Base-by-base conservation (phyloP, 1,140 invertebrate genomes). In the Micrasema longulum region DNA sequence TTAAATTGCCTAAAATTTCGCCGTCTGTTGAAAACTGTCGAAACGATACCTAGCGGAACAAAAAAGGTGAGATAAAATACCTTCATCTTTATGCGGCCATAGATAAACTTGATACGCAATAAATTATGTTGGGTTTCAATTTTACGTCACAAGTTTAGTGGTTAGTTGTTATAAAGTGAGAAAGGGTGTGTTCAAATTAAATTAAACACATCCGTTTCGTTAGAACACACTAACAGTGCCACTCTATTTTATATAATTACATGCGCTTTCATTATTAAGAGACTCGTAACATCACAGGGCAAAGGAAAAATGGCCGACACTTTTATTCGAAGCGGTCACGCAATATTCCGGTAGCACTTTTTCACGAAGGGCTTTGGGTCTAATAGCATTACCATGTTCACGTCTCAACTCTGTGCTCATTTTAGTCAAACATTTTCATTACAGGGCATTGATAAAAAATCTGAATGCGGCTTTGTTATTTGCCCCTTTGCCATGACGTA, bases 191-290 rank as follows among this genome's bases (percentile, higher is more conserved):
- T 41, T 60, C 55, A 60, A 36, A 41, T 60, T 43, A 60, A 60
- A 60, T 22, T 60, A 60, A 60, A 60, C 36, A 60, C 55, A 41
- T 60, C 55, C 55, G 43, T 38, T 48, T 20, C 16, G 16, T 60
- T 11, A 14, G 36, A 60, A 60, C 11, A 60, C 55, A 41, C 26
- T 35, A 53, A 10, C 14, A 26, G 31, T 14, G 22, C 20, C 26
- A 36, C 22, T 64, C 38, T 62, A 14, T 38, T 62, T 47, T 23
- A 35, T 69, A 50, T 72, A 66, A 72, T 72, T 66, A 72, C 70
- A 72, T 72, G 70, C 63, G 70, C 70, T 72, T 72, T 72, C 53
- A 66, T 67, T 72, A 72, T 65, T 66, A 72, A 66, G 50, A 47
- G 45, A 20, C 69, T 53, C 60, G 70, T 72, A 72, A 66, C 70